Base-by-base conservation (phyloP, 2,797 vertebrate genomes). In the Lerista edwardsae region DNA sequence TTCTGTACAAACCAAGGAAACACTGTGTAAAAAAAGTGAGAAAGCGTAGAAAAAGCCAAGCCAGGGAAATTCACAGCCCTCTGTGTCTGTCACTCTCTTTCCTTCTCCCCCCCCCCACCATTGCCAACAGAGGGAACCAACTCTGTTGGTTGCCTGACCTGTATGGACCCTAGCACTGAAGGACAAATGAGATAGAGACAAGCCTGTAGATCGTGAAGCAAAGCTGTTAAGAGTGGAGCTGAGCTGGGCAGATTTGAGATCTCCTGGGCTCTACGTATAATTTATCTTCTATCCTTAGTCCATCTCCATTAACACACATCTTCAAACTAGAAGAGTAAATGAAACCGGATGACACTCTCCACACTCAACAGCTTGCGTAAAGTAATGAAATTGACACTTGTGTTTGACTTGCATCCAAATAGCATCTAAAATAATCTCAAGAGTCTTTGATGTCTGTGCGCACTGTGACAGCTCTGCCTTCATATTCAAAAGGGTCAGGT, bases 381-480 rank as follows among this genome's bases (percentile, higher is more conserved):
- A 87, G 57, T 62, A 80, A 91, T 91, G 84, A 92, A 92, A 91
- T 87, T 91, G 90, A 88, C 86, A 76, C 69, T 90, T 31, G n/a
- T 75, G 73, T 91, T 88, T 90, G 57, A 57, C 88, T 91, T 91
- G 86, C 91, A 80, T 91, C 92, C 74, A 0, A 79, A 91, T 91
- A 90, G 89, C 2, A 1, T 91, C 83, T 79, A 90, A 86, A 75
- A 92, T 90, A 76, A 76, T 91, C 4, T 90, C 89, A 84, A 68
- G 83, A 89, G 85, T 75, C 79, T 91, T 90, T 86, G 2, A 88
- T 87, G 90, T 82, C 82, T 73, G 85, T 91, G 83, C 79, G 69
- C 82, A 72, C 75, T 79, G 87, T 93, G 87, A n/a, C 85, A 90
- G 77, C 59, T 90, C 39, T 68, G 41, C 83, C 79, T 79, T 87